phyloP scores from a whole-genome alignment of 1,140 invertebrate species.

The Paracyclopina nana region DNA sequence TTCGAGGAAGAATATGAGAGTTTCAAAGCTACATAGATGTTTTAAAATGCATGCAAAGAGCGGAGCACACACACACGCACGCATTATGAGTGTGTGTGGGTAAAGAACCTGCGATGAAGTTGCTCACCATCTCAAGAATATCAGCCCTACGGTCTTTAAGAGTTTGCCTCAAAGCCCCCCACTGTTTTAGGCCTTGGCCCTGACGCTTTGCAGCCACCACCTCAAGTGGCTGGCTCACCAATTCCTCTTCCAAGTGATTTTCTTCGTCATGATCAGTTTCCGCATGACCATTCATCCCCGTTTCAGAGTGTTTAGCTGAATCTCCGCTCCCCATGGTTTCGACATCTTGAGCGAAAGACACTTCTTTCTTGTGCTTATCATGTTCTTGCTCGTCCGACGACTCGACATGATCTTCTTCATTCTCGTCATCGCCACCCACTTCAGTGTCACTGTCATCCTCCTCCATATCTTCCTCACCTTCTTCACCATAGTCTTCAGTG shows the following conservation, averaged over 20 bases:
- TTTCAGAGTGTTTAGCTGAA: too few species aligned
- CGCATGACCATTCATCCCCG: neutral
- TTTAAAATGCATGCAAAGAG: too few species aligned
- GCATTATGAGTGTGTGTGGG: too few species aligned
- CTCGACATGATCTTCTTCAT: conserved; percentile 16
- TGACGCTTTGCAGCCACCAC: too few species aligned
- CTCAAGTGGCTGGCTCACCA: neutral
- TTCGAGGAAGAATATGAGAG: too few species aligned
- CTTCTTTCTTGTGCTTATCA: neutral
- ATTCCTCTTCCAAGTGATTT: neutral
- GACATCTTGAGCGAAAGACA: neutral
- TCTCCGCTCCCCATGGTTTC: neutral
- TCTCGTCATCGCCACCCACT: conserved; percentile 19
- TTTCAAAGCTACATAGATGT: too few species aligned
- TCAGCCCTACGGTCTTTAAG: conserved; percentile 4
- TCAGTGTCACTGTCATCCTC: conserved; percentile 17
- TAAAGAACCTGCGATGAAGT: too few species aligned
- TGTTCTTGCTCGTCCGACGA: neutral
- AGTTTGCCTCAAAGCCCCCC: conserved; percentile 5
- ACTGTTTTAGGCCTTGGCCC: neutral
- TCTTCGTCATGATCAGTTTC: neutral
- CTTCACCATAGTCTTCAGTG: neutral
- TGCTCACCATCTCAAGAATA: neutral
- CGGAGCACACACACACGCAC: too few species aligned
- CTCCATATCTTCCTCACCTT: conserved; percentile 2